Base-by-base conservation (phyloP, 2,113 vertebrate species). In the Ameiurus melas region DNA sequence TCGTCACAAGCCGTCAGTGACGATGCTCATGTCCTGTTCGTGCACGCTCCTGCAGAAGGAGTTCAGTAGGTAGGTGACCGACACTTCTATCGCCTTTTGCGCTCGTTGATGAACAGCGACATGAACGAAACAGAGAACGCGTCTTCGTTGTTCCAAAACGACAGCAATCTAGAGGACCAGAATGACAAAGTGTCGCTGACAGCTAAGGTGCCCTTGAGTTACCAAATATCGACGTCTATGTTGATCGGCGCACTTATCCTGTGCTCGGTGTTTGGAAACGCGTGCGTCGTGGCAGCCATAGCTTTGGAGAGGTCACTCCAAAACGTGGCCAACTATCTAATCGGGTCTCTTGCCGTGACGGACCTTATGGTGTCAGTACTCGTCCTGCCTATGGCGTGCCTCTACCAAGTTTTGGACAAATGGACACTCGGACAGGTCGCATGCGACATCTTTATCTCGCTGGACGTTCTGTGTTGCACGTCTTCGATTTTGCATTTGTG, bases 311-410 rank as follows among this genome's bases (percentile, higher is more conserved):
- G 98, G 81, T 96, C 97, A 51, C 96, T 99, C 86, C 98, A 99
- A 94, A 99, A 97, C 25, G 98, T 99, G 89, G 97, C 97, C 90
- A 99, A 99, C 95, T 99, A 99, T 93, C 95, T 99, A 88, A 99
- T 99, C 93, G 98, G 98, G 7, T 99, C 98, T 0, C 95, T 99
- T 91, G 98, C 98, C 0, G 97, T 99, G 86, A 98, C 98, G 30
- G 98, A 99, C 93, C 96, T 99, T 90, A 97, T 98, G 98, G 98
- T 99, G 87, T 99, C 98, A n/a, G 97, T 99, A 91, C 94, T 99
- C 86, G 98, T 99, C 89, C 93, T 99, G 92, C 98, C 98, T 88
- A 99, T 99, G 98, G 98, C 98, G 10, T 98, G 98, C 20, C 95
- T 98, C n/a, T 97, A 99, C 93, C 98, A 99, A 92, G 97, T 99